These are phyloP conservation scores for Progne subis DNA, from an alignment of 2,113 vertebrate genomes.

Conservation along the genomic window DNA sequence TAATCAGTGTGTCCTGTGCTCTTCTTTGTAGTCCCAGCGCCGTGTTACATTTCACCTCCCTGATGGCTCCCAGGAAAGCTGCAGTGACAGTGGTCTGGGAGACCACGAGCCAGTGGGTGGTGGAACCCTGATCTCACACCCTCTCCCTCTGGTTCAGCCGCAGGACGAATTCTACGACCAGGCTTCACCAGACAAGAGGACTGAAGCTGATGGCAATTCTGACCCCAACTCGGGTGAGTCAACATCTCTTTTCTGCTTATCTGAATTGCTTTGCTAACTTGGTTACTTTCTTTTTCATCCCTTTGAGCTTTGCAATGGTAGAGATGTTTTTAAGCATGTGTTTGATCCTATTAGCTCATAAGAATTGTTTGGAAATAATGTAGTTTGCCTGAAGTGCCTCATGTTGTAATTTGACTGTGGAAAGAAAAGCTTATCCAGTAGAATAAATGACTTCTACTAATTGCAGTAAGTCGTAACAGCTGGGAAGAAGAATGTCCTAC, in stretches of 20 bases:
- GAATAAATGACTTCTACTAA: background rate
- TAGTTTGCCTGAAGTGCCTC: background rate
- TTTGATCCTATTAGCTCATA: background rate
- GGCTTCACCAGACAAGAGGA: conserved; percentile 98
- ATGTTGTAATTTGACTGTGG: background rate
- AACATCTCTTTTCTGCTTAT: background rate
- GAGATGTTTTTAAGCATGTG: background rate
- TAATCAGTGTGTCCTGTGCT: conserved; percentile 91
- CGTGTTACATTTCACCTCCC: conserved; percentile 99
- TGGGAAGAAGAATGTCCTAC: background rate
- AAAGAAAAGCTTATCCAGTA: background rate
- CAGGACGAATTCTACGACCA: conserved; percentile 99
- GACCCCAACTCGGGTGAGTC: conserved; percentile 98
- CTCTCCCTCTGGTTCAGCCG: conserved; percentile 99
- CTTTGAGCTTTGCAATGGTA: background rate
- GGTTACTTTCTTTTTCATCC: background rate
- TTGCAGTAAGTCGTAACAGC: background rate
- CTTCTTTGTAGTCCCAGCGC: conserved; percentile 98
- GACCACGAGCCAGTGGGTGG: conserved; percentile 97
- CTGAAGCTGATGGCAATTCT: conserved; percentile 97
- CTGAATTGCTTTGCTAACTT: background rate
- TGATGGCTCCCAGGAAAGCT: conserved; percentile 99
- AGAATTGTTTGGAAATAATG: background rate
- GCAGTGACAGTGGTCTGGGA: conserved; percentile 99
- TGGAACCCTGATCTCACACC: conserved; percentile 97